Evolutionary conservation across 1,140 invertebrate genomes (phyloP).

Genomic region (Streblospio benedicti): DNA sequence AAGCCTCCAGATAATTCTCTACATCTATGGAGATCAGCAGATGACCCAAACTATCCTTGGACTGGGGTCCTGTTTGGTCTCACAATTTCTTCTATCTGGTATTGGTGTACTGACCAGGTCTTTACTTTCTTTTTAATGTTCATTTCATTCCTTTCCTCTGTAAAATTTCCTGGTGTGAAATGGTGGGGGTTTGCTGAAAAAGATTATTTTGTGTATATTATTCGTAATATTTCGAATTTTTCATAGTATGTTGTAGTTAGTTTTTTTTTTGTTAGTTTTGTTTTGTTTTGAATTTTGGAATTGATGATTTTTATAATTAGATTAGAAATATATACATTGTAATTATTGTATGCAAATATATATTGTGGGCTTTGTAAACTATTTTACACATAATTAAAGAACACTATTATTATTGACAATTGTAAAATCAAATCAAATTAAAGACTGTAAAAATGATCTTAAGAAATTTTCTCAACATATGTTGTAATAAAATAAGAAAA

Average conservation of each 20-base stretch:
- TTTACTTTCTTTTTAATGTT: background rate
- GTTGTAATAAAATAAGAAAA: too few species aligned
- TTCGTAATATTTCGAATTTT: background rate
- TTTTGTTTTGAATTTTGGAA: background rate
- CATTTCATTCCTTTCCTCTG: background rate
- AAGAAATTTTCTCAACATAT: too few species aligned
- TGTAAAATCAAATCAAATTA: too few species aligned
- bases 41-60: slow-evolving; percentile 51
- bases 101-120: slow-evolving; percentile 56
- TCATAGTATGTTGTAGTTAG: background rate
- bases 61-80: slow-evolving; percentile 52
- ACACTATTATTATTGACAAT: too few species aligned
- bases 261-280: background rate
- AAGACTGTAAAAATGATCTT: too few species aligned
- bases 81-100: slow-evolving; percentile 51
- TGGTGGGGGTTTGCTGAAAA: too few species aligned
- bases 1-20: slow-evolving; percentile 42
- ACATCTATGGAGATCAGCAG: slow-evolving; percentile 47
- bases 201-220: too few species aligned
- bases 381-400: too few species aligned
- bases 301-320: too few species aligned
- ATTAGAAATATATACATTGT: background rate
- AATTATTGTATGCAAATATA: background rate
- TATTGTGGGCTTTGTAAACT: too few species aligned
- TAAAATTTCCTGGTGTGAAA: too few species aligned